These are phyloP conservation scores for Callochromis pleurospilus DNA, from an alignment of 2,113 vertebrate genomes.

Conservation along the genomic window DNA sequence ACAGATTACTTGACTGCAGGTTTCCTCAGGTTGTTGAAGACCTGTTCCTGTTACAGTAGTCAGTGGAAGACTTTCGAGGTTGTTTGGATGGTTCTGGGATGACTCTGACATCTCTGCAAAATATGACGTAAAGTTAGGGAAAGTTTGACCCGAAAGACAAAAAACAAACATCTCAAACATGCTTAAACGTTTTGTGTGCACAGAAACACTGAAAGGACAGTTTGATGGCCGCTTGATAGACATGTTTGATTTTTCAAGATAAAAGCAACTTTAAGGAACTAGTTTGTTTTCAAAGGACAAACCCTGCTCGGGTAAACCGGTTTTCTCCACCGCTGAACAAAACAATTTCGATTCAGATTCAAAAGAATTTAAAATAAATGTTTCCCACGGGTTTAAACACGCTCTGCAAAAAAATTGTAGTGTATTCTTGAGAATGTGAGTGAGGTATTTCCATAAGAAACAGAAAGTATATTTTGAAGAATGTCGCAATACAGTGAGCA, in stretches of 20 bases:
- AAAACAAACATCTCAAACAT: not conserved
- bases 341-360: not conserved
- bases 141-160: not conserved
- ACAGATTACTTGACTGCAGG: not conserved
- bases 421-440: not conserved
- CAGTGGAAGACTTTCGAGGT: rapidly evolving
- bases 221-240: not conserved
- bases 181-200: not conserved
- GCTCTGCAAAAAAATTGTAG: not conserved
- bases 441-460: not conserved
- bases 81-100: rapidly evolving
- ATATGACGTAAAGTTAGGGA: not conserved
- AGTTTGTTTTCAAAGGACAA: not conserved
- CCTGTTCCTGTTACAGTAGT: not conserved
- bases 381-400: not conserved
- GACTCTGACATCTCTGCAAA: conserved; percentile 28
- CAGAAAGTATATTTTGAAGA: not conserved
- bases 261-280: not conserved
- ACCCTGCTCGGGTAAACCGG: not conserved
- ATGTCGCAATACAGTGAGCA: not conserved
- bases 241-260: not conserved
- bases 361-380: not conserved
- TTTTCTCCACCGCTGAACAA: not conserved
- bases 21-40: not conserved
- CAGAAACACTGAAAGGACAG: not conserved